phyloP scores from a whole-genome alignment of 2,113 vertebrate species.

The Lepus americanus region DNA sequence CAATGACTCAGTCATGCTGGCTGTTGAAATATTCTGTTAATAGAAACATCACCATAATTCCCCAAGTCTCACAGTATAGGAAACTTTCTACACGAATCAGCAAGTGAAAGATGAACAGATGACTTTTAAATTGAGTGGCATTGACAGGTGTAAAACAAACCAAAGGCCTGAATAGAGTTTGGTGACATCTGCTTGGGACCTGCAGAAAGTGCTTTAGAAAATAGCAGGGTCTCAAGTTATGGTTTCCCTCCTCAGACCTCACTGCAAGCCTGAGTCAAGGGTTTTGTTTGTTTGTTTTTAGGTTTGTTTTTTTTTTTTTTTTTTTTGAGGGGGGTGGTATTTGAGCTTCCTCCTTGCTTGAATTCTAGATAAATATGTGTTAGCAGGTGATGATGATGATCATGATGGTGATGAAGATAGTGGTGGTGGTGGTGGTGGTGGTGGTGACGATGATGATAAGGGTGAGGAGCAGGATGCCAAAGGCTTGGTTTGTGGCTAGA shows the following conservation, averaged over 20 bases:
- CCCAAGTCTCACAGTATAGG: background rate
- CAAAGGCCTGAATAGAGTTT: background rate
- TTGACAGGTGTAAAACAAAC: background rate
- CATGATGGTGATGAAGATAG: no score
- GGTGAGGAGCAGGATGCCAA: background rate
- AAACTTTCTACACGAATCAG: background rate
- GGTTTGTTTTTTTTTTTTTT: no score
- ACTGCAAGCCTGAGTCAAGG: background rate
- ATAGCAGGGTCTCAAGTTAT: background rate
- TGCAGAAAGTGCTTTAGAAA: constrained; percentile 23
- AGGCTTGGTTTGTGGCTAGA: background rate
- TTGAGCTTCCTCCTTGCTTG: background rate
- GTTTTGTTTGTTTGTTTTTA: background rate
- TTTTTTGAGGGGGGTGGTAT: background rate
- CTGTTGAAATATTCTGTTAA: constrained; percentile 48
- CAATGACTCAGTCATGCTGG: constrained; percentile 15
- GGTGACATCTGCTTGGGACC: background rate
- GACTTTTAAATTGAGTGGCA: background rate
- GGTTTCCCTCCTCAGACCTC: background rate
- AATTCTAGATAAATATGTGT: background rate
- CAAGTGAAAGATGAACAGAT: background rate
- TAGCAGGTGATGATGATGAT: background rate
- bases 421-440: background rate
- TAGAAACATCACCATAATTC: constrained; percentile 26
- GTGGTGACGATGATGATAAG: background rate